Evolutionary conservation across 1,140 invertebrate genomes (phyloP), one percentile per base, ranked within the genome.

Genomic region (Drosophila fuyamai): DNA sequence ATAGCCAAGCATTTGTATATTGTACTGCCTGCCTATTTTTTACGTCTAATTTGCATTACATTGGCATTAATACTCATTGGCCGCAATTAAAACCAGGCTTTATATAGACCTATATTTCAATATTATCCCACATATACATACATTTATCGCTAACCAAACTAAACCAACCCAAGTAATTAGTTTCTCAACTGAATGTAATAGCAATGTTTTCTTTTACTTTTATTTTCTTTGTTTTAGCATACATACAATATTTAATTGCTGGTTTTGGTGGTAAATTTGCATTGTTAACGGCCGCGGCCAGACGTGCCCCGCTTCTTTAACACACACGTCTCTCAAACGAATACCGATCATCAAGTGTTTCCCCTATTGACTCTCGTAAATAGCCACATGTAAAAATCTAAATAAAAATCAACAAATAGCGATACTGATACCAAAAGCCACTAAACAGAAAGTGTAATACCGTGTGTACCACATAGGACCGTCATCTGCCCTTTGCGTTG

Each of bases 221-320:
- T 86, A 79, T 86, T 86, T 86, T 86, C 83, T 86, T 86, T 86
- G 83, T 86, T 86, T 86, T 86, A 86, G 83, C 83, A 86, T 86
- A 86, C 79, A 86, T 89, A 85, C 82, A 85, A 85, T 85, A 89
- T 88, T 88, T 79, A 80, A 86, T 86, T 86, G 83, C 84, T 86
- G 83, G 83, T 86, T 86, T 86, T 86, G 83, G 83, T 86, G 83
- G 83, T 86, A 86, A 86, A 88, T 88, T 86, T 86, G 79, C 83
- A 86, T 86, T 86, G 83, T 88, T 86, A 88, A 82, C 85, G 83
- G 83, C 83, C 79, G 79, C 63, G 82, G 83, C 84, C 76, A 78
- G 83, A 88, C 72, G 83, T 79, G 83, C 79, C 80, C 66, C 50
- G 83, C 83, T 86, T 86, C 73, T 73, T 89, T 86, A 86, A 86